Evolutionary conservation across 2,888 invertebrate species (phyloP).

Genomic region (Metallyticus violacea): DNA sequence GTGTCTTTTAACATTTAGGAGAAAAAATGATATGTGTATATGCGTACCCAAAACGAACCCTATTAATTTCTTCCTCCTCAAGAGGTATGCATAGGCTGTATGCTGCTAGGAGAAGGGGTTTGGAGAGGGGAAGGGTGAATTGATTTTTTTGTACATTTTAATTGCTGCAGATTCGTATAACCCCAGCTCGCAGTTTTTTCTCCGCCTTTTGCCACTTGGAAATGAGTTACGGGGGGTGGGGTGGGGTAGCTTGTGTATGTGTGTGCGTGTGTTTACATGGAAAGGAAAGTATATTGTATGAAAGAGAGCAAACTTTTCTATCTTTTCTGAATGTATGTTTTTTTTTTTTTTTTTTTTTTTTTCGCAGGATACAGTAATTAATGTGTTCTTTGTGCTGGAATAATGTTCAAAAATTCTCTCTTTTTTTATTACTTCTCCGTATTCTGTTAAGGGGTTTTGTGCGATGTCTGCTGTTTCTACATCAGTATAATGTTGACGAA

Average conservation of each 20-base stretch:
- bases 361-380: background rate
- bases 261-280: background rate
- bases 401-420: background rate
- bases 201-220: background rate
- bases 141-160: slow-evolving; percentile 23
- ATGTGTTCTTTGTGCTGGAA: background rate
- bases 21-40: slow-evolving; percentile 10
- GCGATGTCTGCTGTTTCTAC: background rate
- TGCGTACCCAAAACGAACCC: slow-evolving; percentile 26
- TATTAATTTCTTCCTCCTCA: slow-evolving; percentile 33
- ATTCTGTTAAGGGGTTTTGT: background rate
- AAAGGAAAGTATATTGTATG: background rate
- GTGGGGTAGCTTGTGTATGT: background rate
- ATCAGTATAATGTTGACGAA: background rate
- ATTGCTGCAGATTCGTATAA: slow-evolving; percentile 14
- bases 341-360: background rate
- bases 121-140: background rate
- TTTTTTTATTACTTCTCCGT: background rate
- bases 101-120: background rate
- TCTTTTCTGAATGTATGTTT: background rate
- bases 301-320: background rate
- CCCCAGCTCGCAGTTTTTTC: background rate
- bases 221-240: background rate
- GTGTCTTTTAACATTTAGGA: slow-evolving; percentile 10
- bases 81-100: slow-evolving; percentile 14